These are phyloP conservation scores for Crotalus helleri DNA, from an alignment of 2,113 vertebrate genomes.

Conservation along the genomic window DNA sequence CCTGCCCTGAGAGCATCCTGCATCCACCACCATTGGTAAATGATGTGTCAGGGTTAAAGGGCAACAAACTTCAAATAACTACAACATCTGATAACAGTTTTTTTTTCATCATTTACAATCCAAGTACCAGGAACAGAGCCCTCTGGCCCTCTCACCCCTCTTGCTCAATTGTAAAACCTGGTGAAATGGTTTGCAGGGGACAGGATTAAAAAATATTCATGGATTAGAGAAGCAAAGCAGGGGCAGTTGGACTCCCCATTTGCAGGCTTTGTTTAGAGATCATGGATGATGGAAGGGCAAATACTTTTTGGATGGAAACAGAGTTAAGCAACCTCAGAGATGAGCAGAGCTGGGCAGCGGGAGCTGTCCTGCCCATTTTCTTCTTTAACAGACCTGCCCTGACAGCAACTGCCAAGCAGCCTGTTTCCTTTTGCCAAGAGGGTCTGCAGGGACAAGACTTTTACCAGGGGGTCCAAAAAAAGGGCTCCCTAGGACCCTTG, in stretches of 20 bases:
- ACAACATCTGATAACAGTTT: constrained; percentile 85
- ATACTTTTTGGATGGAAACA: constrained; percentile 74
- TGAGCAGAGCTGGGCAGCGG: constrained; percentile 73
- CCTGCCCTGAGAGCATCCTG: neutral
- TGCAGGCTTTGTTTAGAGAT: constrained; percentile 81
- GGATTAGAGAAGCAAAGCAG: constrained; percentile 77
- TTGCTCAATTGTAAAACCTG: constrained; percentile 93
- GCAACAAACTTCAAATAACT: constrained; percentile 86
- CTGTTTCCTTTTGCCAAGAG: constrained; percentile 71
- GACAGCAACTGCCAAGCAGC: constrained; percentile 48
- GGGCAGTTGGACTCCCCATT: constrained; percentile 90
- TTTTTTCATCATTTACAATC: constrained; percentile 87
- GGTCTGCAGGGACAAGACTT: constrained; percentile 68
- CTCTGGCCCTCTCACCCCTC: constrained; percentile 77
- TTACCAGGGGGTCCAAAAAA: constrained; percentile 71
- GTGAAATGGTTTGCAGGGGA: constrained; percentile 99
- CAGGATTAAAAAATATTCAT: constrained; percentile 92
- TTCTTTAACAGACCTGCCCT: constrained; percentile 72
- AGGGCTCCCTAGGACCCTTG: constrained; percentile 62
- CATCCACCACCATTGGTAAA: constrained; percentile 65
- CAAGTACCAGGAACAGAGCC: constrained; percentile 84
- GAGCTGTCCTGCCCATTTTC: neutral
- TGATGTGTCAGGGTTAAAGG: constrained; percentile 78
- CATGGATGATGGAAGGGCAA: constrained; percentile 79
- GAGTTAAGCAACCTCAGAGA: constrained; percentile 73